phyloP scores from a whole-genome alignment of 2,888 invertebrate genomes.

The Drosophila anomalata region DNA sequence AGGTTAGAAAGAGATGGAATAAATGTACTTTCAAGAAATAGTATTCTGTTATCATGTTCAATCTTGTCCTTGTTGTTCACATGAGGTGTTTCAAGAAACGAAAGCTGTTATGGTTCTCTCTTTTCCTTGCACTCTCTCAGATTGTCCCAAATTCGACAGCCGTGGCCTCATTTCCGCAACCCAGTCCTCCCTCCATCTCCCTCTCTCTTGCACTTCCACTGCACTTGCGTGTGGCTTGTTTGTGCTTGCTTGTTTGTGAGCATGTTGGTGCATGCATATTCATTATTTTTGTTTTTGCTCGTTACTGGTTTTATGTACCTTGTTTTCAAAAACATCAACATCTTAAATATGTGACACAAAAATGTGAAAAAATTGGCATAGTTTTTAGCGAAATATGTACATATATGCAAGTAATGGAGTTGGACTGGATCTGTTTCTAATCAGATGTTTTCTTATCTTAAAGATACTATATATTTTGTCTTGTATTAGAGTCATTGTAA shows the following conservation, averaged over 20 bases:
- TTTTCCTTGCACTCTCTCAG: slow-evolving; percentile 25
- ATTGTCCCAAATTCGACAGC: slow-evolving; percentile 64
- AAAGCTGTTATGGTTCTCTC: slow-evolving; percentile 49
- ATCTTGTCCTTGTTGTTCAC: no score
- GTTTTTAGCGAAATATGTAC: no score
- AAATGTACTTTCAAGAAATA: slow-evolving; percentile 10
- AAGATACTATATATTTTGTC: not conserved
- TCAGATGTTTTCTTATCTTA: not conserved
- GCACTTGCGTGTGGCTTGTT: slow-evolving; percentile 16
- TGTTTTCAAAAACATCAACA: slow-evolving; percentile 11
- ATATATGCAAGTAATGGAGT: no score
- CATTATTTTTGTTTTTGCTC: slow-evolving; percentile 47
- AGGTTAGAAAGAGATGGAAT: slow-evolving; percentile 15
- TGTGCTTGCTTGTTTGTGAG: slow-evolving; percentile 13
- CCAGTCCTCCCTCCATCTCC: not conserved
- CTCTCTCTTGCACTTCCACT: slow-evolving; percentile 21
- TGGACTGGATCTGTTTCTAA: not conserved
- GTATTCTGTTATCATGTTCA: no score
- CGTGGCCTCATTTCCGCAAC: slow-evolving; percentile 68
- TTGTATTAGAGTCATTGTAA: no score
- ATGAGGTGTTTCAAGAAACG: slow-evolving; percentile 46
- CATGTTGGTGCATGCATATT: slow-evolving; percentile 47
- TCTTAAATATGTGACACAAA: not conserved
- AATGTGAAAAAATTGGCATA: no score
- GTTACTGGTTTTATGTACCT: not conserved